phyloP scores from a whole-genome alignment of 1,140 invertebrate genomes.

The Formica exsecta region DNA sequence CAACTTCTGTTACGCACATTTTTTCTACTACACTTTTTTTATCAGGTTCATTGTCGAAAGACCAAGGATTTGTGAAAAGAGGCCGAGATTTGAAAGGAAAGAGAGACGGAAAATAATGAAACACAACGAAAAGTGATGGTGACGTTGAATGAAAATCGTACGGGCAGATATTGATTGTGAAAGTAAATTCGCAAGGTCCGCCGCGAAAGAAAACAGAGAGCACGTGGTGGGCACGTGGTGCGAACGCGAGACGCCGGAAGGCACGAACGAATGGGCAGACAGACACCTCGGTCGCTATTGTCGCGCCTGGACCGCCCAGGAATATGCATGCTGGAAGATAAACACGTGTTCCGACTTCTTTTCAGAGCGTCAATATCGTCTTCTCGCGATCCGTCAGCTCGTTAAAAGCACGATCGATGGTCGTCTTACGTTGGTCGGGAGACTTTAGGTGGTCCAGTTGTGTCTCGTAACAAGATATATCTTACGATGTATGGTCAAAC shows the following conservation, averaged over 20 bases:
- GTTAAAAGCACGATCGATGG: constrained; percentile 40
- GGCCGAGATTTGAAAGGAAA: not conserved
- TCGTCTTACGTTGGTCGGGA: not conserved
- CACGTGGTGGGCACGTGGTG: constrained; percentile 76
- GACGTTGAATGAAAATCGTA: too few species aligned
- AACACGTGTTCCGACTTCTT: constrained; percentile 17
- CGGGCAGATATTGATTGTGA: constrained; percentile 68
- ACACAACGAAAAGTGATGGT: not conserved
- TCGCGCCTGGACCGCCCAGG: constrained; percentile 59
- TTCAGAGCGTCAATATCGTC: not conserved
- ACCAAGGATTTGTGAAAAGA: too few species aligned
- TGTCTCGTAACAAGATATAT: constrained; percentile 38
- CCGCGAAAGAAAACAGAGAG: constrained; percentile 17
- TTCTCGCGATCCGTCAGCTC: constrained; percentile 9
- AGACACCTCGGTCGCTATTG: constrained; percentile 65
- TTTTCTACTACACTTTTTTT: not conserved
- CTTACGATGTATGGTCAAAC: not conserved
- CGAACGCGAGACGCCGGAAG: constrained; percentile 44
- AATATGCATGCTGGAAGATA: not conserved
- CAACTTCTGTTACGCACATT: not conserved
- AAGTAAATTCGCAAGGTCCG: not conserved
- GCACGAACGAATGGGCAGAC: constrained; percentile 22
- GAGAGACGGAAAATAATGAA: not conserved
- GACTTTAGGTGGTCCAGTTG: constrained; percentile 20
- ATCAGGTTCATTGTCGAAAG: not conserved